Evolutionary conservation across 1,140 invertebrate genomes (phyloP), one percentile per base, ranked within the genome.

Genomic region (Apis laboriosa): DNA sequence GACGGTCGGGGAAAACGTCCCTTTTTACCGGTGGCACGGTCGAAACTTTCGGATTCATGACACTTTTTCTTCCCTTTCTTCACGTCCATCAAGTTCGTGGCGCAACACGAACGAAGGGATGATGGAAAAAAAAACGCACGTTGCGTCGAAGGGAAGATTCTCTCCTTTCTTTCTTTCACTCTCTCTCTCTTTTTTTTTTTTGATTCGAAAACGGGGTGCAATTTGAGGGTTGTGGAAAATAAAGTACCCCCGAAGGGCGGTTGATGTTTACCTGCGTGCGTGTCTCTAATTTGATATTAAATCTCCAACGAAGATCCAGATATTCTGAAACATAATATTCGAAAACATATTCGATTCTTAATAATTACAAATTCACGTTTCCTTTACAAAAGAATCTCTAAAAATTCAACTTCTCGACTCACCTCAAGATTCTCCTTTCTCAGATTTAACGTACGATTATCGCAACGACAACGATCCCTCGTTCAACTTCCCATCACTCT

Each of bases 31-130:
- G 58, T 78, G 75, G 28, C 72, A 77, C 74, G 78, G 75, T 80
- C 79, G 80, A 68, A 81, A 89, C 86, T 90, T 86, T 86, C 51
- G 83, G 79, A 90, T 90, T 90, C 89, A 90, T 90, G 90, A 84
- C 80, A 70, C 80, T 89, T 89, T 90, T 90, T 89, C 81, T 84
- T 80, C 43, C 43, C 55, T 34, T 53, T 55, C 77, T 28, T 58
- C 51, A 58, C 12, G 68, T 77, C 81, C 43, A 84, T 77, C 66
- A 55, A 78, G 34, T 73, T 43, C 61, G n/a, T 63, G 77, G 70
- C 28, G 19, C 49, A 63, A 86, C 70, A 64, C 15, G 15, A 4
- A 43, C 34, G 51, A 74, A 66, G 77, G 82, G 67, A 56, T 51
- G 15, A 58, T 43, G 73, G 58, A 84, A 75, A 80, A 64, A 64